Evolutionary conservation across 2,113 vertebrate genomes (phyloP).

Genomic region (Dasyurus viverrinus): DNA sequence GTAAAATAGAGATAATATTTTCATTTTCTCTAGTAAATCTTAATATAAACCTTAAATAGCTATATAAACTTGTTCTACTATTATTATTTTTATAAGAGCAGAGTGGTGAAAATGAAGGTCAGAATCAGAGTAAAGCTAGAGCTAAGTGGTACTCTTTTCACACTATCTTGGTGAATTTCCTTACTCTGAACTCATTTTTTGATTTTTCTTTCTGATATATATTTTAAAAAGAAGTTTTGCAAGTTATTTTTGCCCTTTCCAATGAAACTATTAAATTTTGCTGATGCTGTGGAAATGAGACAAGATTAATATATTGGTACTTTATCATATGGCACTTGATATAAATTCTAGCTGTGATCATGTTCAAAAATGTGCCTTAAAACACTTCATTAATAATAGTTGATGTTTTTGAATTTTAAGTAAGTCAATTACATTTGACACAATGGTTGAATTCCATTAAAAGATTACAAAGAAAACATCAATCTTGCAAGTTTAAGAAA

Average conservation of each 20-base stretch:
- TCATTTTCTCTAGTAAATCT: too few relatives aligned
- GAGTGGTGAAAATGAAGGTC: neutral
- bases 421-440: slow-evolving; percentile 65
- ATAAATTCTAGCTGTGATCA: slow-evolving; percentile 47
- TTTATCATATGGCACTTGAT: slow-evolving; percentile 48
- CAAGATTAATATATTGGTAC: slow-evolving; percentile 26
- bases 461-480: slow-evolving; percentile 53
- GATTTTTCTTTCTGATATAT: neutral
- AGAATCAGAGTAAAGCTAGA: neutral
- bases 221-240: slow-evolving; percentile 8
- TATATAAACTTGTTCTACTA: too few relatives aligned
- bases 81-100: too few relatives aligned
- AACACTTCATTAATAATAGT: slow-evolving; percentile 71
- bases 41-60: too few relatives aligned
- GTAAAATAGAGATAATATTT: too few relatives aligned
- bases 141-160: neutral
- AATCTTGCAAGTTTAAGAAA: slow-evolving; percentile 22
- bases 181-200: slow-evolving; percentile 40
- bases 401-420: slow-evolving; percentile 67
- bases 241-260: slow-evolving; percentile 14
- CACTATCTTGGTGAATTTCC: slow-evolving; percentile 16
- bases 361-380: slow-evolving; percentile 59
- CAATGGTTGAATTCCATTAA: slow-evolving; percentile 58
- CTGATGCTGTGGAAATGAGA: slow-evolving; percentile 50
- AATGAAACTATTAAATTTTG: slow-evolving; percentile 42